Evolutionary conservation across 30 jellyfish, hydroid and myxozoan genomes (phyloP).

Genomic region (Turritopsis rubra): DNA sequence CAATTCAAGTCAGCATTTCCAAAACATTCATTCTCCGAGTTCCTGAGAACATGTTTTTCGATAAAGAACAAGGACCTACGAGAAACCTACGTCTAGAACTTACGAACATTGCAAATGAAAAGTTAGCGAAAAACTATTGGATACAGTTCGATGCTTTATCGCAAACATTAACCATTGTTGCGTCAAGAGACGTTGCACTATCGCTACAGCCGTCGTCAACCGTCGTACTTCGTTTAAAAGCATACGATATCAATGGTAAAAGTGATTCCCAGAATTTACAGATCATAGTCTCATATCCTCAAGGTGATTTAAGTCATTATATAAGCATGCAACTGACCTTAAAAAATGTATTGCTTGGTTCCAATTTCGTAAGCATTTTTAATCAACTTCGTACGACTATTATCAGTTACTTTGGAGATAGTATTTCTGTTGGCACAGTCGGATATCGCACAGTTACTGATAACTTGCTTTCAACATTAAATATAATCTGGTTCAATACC

Average conservation of each 20-base stretch:
- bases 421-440: conserved; percentile 29
- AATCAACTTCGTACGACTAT: conserved; percentile 37
- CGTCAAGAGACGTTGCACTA: conserved; percentile 41
- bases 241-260: conserved; percentile 46
- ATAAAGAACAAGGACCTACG: conserved; percentile 74
- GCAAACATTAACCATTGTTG: conserved; percentile 46
- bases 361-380: conserved; percentile 29
- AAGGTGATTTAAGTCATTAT: conserved; percentile 21
- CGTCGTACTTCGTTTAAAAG: conserved; percentile 36
- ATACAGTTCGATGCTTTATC: conserved; percentile 30
- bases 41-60: conserved; percentile 67
- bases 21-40: conserved; percentile 35
- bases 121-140: conserved; percentile 51
- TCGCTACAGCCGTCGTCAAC: not conserved
- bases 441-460: conserved; percentile 29
- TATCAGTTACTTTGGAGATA: conserved; percentile 22
- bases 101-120: not conserved
- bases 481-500: conserved; percentile 63
- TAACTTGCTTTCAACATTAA: conserved; percentile 23
- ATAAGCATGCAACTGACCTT: conserved; percentile 42
- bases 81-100: conserved; percentile 43
- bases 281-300: conserved; percentile 17
- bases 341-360: not conserved
- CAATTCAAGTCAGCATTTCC: conserved; percentile 47
- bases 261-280: conserved; percentile 31